Base-by-base conservation (phyloP, 2,797 vertebrate genomes). In the Borostomias antarcticus region DNA sequence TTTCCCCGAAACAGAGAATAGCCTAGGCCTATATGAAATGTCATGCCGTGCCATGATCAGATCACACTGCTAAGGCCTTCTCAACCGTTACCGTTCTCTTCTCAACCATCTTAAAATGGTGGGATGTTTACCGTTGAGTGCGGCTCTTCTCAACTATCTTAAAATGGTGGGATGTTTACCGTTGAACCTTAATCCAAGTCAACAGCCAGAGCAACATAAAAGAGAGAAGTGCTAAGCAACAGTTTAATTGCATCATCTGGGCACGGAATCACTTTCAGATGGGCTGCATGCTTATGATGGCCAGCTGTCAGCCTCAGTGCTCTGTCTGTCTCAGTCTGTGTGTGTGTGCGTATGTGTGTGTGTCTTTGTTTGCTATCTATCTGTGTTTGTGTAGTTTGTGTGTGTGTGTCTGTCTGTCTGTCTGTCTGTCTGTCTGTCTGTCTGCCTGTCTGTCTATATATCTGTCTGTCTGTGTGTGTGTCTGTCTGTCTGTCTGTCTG, bases 241-340 rank as follows among this genome's bases (percentile, higher is more conserved):
- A 45, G 45, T 70, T 59, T 70, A 58, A 75, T 74, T 72, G 58
- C 40, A 48, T 70, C 43, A 68, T 76, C 52, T 70, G 54, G 47
- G 33, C 45, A 15, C 62, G 62, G 45, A 66, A 63, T 56, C 60
- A 58, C 66, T 80, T 81, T 60, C 15, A 64, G 58, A 47, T 62
- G 35, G 48, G 17, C 65, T 33, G 58, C 10, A 29, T 51, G 32
- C 10, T 35, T 43, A 64, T 29, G 63, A 68, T 7, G 26, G 10
- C 47, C 25, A 64, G 30, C 47, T 29, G 37, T 75, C 60, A 63
- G 13, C 45, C 56, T 68, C 65, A 51, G 33, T 48, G 6, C 79
- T 66, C 63, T 76, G 64, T 66, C 58, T 13, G 9, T 64, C 30
- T 69, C 10, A 7, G 30, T 51, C 59, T 74, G n/a, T n/a, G n/a